phyloP scores from a whole-genome alignment of 2,888 invertebrate genomes.

The Amblyjoppa proteus region DNA sequence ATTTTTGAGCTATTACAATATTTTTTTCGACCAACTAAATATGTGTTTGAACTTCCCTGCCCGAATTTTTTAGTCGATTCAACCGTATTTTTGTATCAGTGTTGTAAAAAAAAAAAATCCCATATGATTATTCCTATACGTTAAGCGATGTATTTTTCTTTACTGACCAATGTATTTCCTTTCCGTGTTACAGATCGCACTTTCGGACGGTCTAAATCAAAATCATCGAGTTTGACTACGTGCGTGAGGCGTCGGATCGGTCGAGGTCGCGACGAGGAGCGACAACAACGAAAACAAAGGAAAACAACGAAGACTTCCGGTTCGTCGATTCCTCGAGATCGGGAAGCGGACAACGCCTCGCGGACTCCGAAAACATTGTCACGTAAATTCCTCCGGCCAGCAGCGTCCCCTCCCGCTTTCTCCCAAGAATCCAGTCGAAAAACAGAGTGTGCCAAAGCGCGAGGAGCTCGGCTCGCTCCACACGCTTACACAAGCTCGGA shows the following conservation, averaged over 20 bases:
- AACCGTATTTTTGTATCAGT: too few species aligned
- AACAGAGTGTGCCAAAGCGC: conserved; percentile 11
- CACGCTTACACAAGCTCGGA: not conserved
- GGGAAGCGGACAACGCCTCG: not conserved
- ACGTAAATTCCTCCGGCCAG: conserved; percentile 22
- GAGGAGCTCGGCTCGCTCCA: conserved; percentile 4
- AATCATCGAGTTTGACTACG: conserved; percentile 39
- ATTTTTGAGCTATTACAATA: too few species aligned
- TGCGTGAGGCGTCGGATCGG: not conserved
- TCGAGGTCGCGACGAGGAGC: conserved; percentile 22
- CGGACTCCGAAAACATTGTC: conserved; percentile 7
- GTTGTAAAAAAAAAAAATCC: too few species aligned
- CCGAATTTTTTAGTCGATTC: too few species aligned
- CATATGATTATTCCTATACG: too few species aligned
- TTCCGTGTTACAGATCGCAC: conserved; percentile 55
- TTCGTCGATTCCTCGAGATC: not conserved
- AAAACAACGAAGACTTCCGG: conserved; percentile 30
- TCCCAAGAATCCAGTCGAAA: conserved; percentile 15
- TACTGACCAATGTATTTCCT: not conserved
- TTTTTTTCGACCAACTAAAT: too few species aligned
- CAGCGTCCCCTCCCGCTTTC: not conserved
- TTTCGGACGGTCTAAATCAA: conserved; percentile 31
- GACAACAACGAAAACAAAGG: not conserved
- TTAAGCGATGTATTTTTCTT: not conserved
- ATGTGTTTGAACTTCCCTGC: too few species aligned